A percentile compares a stretch with the other conserved stretches of the same genome.
These are phyloP conservation scores for Myodes glareolus DNA, from an alignment of 2,113 vertebrate genomes.

Conservation along the genomic window DNA sequence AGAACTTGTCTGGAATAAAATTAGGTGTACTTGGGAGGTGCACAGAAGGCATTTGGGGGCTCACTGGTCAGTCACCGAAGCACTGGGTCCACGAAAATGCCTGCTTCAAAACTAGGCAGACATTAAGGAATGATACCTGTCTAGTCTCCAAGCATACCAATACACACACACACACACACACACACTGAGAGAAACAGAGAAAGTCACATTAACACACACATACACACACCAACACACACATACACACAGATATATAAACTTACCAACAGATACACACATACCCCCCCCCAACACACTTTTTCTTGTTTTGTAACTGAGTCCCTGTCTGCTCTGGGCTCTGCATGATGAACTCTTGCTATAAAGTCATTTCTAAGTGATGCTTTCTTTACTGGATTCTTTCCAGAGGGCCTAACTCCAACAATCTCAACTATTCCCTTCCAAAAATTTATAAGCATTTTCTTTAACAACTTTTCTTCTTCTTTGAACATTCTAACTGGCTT, in stretches of 20 bases:
- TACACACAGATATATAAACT: not conserved
- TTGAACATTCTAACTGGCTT: not conserved
- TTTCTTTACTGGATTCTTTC: constrained; percentile 59
- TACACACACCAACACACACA: not conserved
- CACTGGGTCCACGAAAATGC: not conserved
- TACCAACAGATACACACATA: not conserved
- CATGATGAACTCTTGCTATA: not conserved
- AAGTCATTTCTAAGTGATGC: constrained; percentile 38
- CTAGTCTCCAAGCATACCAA: not conserved
- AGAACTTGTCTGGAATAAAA: too few species aligned
- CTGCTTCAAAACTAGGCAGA: not conserved
- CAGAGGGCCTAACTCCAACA: constrained; percentile 73
- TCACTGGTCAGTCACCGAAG: not conserved
- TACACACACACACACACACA: not conserved
- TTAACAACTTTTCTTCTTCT: constrained; percentile 70
- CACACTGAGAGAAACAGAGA: not conserved
- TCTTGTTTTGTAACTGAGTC: not conserved
- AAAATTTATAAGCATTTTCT: constrained; percentile 62
- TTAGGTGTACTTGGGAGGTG: too few species aligned
- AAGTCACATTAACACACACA: not conserved
- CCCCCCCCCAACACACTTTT: too few species aligned
- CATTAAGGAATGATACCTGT: not conserved
- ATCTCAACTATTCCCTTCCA: constrained; percentile 59
- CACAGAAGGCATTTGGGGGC: accelerated
- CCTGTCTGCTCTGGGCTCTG: not conserved